Base-by-base conservation (phyloP, 2,888 invertebrate genomes). In the Augiades crinisus region DNA sequence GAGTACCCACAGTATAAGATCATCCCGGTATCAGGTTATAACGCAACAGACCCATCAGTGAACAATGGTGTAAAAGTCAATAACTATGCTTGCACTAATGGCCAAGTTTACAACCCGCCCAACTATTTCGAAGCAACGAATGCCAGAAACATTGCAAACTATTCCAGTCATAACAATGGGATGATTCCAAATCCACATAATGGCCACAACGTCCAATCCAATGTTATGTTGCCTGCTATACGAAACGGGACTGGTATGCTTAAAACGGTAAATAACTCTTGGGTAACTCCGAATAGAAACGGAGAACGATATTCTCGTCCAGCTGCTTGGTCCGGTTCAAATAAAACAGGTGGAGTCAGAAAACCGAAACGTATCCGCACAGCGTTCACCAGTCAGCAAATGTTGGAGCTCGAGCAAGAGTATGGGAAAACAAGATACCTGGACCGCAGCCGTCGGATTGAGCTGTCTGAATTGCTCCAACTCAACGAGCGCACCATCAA, bases 341-440 rank as follows among this genome's bases (percentile, higher is more conserved):
- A 55, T 27, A 76, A 72, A 57, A 38, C 14, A 21, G 65, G 61
- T 8, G 67, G 65, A 47, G 62, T 70, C 0, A 76, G 74, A 37
- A 84, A 81, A 57, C 77, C 67, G 6, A 95, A 95, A 71, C 89
- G 96, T 12, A 91, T 93, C 0, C 88, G 96, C 37, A 96, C 96
- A 0, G 95, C 95, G 0, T 96, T 95, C 75, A 94, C 95, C 0
- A 95, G 93, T 47, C 83, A 90, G 0, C 96, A 96, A 74, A 85
- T 96, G 61, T 91, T 94, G 57, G 93, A 93, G 62, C 75, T 96
- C 7, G 96, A 96, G 67, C 93, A 93, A 57, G 94, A 95, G 65
- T 96, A 95, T 65, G 86, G 90, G 13, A 90, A 82, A 59, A 92
- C 91, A 34, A 91, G 92, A 31, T 96, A 96, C 68, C 78, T 96